Evolutionary conservation across 2,888 invertebrate genomes (phyloP).

Genomic region (Adineta ricciae): DNA sequence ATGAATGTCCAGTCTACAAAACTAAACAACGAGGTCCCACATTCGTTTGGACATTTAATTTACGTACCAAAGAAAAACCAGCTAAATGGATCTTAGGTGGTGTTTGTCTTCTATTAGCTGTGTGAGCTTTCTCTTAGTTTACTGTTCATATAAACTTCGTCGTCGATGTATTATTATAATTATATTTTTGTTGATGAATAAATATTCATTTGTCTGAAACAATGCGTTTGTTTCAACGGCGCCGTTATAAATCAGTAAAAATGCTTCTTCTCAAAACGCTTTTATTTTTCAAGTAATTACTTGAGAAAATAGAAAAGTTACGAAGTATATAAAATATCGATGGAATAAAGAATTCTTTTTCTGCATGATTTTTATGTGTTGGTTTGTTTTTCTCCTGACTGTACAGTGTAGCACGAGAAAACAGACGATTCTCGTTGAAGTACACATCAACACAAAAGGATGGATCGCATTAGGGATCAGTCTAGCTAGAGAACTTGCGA

Average conservation of each 20-base stretch:
- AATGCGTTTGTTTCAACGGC: not conserved
- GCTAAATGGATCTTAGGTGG: constrained; percentile 90
- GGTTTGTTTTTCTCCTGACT: too few relatives aligned
- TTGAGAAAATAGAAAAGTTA: too few relatives aligned
- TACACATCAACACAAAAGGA: constrained; percentile 27
- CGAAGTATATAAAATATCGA: too few relatives aligned
- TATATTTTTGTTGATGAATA: constrained; percentile 9
- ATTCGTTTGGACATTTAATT: constrained; percentile 90
- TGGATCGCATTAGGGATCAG: constrained; percentile 31
- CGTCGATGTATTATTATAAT: not conserved
- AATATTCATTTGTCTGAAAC: not conserved
- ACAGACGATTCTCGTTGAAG: not conserved
- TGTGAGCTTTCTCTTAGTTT: constrained; percentile 24
- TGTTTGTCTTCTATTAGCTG: constrained; percentile 74
- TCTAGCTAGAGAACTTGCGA: not conserved
- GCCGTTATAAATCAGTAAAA: too few relatives aligned
- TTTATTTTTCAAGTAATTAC: too few relatives aligned
- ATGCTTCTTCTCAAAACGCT: too few relatives aligned
- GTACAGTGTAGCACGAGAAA: not conserved
- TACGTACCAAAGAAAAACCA: constrained; percentile 85
- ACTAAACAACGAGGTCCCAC: constrained; percentile 82
- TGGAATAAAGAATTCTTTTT: too few relatives aligned
- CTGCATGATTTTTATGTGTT: too few relatives aligned
- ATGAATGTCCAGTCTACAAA: constrained; percentile 90
- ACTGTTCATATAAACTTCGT: constrained; percentile 51